Evolutionary conservation across 64 coral and sea anemone genomes (phyloP), one percentile per base, ranked within the genome.

Genomic region (Astreopora myriophthalma): DNA sequence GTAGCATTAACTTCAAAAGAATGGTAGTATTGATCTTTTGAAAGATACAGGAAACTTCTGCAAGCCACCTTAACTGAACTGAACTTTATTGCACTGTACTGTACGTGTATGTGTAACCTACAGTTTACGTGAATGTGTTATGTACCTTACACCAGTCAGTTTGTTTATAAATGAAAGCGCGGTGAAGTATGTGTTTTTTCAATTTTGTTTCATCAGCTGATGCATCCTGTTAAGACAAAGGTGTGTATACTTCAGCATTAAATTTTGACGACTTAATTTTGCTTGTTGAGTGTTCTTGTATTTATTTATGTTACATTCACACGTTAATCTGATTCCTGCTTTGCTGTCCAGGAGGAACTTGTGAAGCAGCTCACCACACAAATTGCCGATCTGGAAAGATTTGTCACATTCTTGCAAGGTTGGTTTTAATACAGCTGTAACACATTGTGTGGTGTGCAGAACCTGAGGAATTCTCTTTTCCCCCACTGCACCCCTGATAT

Each of bases 301-400:
- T 20, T 27, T 24, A 9, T 1, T 12, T 28, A 87, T 19, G 5
- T 58, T 11, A 20, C 52, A 11, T 58, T 16, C 17, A 58, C 10
- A 0, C 61, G 1, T 37, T 37, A 0, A 34, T 36, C 34, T 57
- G 35, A 17, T 44, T 22, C 39, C 22, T 14, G 35, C 16, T 34
- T 67, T 88, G 0, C 27, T 19, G 80, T 78, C 58, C 64, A 98
- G 96, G 96, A 98, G 64, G 78, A 98, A 87, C 89, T 98, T 28
- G 93, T 98, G 13, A 95, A 95, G 75, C 96, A 98, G 32, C 90
- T 98, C 35, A 98, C 96, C 4, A 95, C 89, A 48, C 96, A 98
- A 81, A 98, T 98, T 65, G 95, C 95, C 40, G 96, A 98, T 95
- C 83, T 98, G 55, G 96, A 98, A 76, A 93, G 93, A 95, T 98